phyloP scores from a whole-genome alignment of 2,113 vertebrate genomes.

The Poecilia latipinna region DNA sequence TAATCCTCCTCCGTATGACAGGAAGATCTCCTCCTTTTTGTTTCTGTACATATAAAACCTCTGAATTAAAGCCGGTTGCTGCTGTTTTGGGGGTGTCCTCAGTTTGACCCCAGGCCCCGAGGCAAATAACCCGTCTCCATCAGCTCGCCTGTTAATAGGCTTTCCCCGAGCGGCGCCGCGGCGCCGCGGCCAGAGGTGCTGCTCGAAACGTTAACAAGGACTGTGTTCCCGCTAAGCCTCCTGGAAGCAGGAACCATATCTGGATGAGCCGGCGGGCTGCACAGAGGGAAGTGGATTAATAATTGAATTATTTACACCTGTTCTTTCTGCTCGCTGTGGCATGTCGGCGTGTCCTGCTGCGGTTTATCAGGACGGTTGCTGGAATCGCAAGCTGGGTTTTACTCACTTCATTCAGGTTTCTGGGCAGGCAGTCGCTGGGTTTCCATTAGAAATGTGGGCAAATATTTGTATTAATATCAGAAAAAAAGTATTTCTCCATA shows the following conservation, averaged over 20 bases:
- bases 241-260: conserved; percentile 1
- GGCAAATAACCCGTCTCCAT: not conserved
- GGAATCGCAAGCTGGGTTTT: not conserved
- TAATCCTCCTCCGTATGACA: not conserved
- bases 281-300: not conserved
- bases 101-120: not conserved
- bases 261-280: not conserved
- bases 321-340: conserved; percentile 2
- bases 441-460: too few relatives aligned
- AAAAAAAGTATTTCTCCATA: too few relatives aligned
- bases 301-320: conserved; percentile 15
- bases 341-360: not conserved
- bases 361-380: not conserved
- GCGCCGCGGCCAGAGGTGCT: conserved; percentile 4
- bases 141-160: conserved; percentile 13
- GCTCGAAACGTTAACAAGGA: conserved; percentile 1
- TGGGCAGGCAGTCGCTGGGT: not conserved
- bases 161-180: not conserved
- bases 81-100: not conserved
- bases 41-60: not conserved
- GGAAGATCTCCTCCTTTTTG: not conserved
- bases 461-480: too few relatives aligned
- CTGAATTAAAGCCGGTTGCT: not conserved
- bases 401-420: not conserved
- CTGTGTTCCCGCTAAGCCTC: conserved; percentile 3